Conservation (phyloP, 2,888 invertebrate genomes). For the Drosophila mercatorum region DNA sequence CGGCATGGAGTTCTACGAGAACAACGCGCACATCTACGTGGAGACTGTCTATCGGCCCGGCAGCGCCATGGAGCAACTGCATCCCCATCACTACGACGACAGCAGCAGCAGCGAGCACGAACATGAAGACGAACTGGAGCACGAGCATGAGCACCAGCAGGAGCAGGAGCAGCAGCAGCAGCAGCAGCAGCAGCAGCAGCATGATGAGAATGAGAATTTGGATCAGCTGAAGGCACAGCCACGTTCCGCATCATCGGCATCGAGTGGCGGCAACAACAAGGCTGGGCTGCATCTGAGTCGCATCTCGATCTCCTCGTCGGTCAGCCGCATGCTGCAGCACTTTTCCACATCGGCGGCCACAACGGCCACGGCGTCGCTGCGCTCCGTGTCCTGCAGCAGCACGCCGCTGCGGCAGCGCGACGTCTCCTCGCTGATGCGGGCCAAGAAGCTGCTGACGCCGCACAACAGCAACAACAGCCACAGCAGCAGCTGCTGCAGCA, state of each 20-base stretch:
- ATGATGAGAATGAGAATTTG: slow-evolving; percentile 54
- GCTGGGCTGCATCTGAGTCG: slow-evolving; percentile 78
- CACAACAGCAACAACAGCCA: slow-evolving; percentile 52
- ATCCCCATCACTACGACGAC: slow-evolving; percentile 62
- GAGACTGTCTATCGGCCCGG: slow-evolving; percentile 68
- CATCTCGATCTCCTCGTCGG: slow-evolving; percentile 87
- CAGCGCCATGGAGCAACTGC: slow-evolving; percentile 71
- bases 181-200: slow-evolving; percentile 27
- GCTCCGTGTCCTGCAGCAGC: slow-evolving; percentile 88
- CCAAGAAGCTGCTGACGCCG: slow-evolving; percentile 57
- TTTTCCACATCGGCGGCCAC: slow-evolving; percentile 85
- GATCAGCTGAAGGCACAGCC: slow-evolving; percentile 30
- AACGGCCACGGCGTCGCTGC: slow-evolving; percentile 85
- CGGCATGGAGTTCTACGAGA: slow-evolving; percentile 71
- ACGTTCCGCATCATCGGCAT: slow-evolving; percentile 57
- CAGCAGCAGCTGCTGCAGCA: slow-evolving; percentile 75
- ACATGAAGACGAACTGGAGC: slow-evolving; percentile 32
- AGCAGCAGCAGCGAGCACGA: slow-evolving; percentile 43
- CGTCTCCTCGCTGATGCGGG: slow-evolving; percentile 17
- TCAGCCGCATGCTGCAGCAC: slow-evolving; percentile 89
- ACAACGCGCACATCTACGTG: slow-evolving; percentile 66
- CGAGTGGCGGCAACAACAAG: slow-evolving; percentile 26
- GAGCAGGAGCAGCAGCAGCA: slow-evolving; percentile 23
- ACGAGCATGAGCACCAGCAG: slow-evolving; percentile 21
- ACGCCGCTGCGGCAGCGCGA: slow-evolving; percentile 77